Base-by-base conservation (phyloP, 2,113 vertebrate genomes). In the Microtus pennsylvanicus region DNA sequence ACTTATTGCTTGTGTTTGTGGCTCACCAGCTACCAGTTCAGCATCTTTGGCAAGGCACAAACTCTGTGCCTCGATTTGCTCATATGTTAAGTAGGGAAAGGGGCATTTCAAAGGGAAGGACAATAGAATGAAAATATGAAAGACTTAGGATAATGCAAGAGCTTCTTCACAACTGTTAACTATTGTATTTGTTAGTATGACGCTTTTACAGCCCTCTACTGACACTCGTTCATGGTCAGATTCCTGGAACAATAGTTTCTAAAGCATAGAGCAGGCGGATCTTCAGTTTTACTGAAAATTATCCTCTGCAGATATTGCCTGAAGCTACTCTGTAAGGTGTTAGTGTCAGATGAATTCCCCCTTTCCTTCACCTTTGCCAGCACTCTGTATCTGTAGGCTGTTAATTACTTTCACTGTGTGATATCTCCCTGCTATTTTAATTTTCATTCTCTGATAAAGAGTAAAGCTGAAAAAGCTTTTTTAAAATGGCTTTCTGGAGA, bases 401-500 rank as follows among this genome's bases (percentile, higher is more conserved):
- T 16, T 82, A 72, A 58, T 78, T 72, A 80, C 55, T 80, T 85
- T 77, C 5, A 70, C 2, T 93, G 7, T 94, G 47, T 69, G 30
- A 52, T 58, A 63, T 38, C 45, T 96, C 26, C 28, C 26, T 93
- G 12, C 65, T 91, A 69, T 70, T 92, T 87, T 90, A 63, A 61
- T 80, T 70, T 75, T 17, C 3, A 45, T 77, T 82, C 13, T 50
- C 30, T 82, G n/a, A 87, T 77, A 74, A 76, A 72, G 22, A 83
- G 19, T 96, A 9, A 95, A 90, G 63, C 42, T 90, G 55, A 91
- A 95, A 85, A 85, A 94, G 75, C 28, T 88, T 92, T 92, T 92
- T 88, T 63, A 42, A 65, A 69, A 70, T 75, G 35, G 5, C 16
- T 80, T 94, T 85, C 38, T 96, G 47, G 3, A 70, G 85, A 85